phyloP scores from a whole-genome alignment of 1,140 invertebrate genomes.

The Leptinotarsa undecemlineata region DNA sequence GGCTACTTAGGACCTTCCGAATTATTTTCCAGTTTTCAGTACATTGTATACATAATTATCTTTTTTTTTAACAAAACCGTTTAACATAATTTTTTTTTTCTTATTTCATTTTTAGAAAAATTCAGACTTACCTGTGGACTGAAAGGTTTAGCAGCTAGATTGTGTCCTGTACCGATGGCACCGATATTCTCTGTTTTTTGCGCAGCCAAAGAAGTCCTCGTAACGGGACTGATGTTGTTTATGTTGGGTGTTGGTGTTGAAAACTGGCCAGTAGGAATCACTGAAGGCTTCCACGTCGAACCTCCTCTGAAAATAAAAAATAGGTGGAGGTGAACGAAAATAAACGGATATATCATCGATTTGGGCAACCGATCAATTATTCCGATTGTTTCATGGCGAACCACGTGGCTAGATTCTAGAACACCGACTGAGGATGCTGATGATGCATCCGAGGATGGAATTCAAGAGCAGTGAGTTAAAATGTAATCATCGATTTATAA shows the following conservation, averaged over 20 bases:
- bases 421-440: too few species aligned
- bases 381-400: neutral
- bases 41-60: too few species aligned
- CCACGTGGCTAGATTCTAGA: too few species aligned
- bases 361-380: conserved; percentile 44
- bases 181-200: conserved; percentile 67
- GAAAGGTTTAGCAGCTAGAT: conserved; percentile 84
- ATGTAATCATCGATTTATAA: too few species aligned
- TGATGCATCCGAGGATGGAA: too few species aligned
- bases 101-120: too few species aligned
- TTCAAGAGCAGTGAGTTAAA: too few species aligned
- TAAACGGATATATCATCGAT: conserved; percentile 30
- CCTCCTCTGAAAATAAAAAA: conserved; percentile 65
- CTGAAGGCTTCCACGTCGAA: conserved; percentile 78
- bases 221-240: conserved; percentile 69
- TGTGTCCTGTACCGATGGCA: conserved; percentile 83
- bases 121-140: conserved; percentile 41
- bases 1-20: too few species aligned
- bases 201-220: conserved; percentile 84
- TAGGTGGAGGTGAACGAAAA: conserved; percentile 24
- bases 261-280: conserved; percentile 67
- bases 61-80: too few species aligned
- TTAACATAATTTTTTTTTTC: too few species aligned
- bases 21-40: too few species aligned
- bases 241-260: conserved; percentile 66